A percentile compares a stretch with the other conserved stretches of the same genome.
Evolutionary conservation across 2,888 invertebrate genomes (phyloP).

Genomic region (Mythimna vitellina): DNA sequence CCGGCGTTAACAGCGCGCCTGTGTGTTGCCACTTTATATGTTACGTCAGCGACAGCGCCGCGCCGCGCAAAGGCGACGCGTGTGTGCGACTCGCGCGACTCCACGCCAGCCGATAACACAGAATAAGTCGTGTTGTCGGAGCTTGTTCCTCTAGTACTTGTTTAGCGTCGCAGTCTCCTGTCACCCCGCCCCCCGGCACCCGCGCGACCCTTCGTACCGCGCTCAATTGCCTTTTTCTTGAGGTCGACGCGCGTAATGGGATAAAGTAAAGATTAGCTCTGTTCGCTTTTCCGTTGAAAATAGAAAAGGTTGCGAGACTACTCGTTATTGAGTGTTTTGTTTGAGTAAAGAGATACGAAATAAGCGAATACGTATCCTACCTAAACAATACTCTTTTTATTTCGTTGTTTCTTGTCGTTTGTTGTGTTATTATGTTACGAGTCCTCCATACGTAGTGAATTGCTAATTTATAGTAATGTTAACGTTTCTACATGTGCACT

Average conservation of each 20-base stretch:
- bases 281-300: slow-evolving; percentile 82
- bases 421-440: slow-evolving; percentile 23
- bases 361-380: slow-evolving; percentile 21
- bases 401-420: slow-evolving; percentile 16
- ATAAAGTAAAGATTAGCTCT: slow-evolving; percentile 88
- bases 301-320: slow-evolving; percentile 77
- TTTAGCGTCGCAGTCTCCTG: slow-evolving; percentile 73
- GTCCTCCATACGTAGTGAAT: slow-evolving; percentile 23
- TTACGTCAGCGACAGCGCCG: slow-evolving; percentile 76
- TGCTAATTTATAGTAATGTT: slow-evolving; percentile 45
- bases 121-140: slow-evolving; percentile 78
- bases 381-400: slow-evolving; percentile 23
- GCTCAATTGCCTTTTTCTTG: slow-evolving; percentile 88
- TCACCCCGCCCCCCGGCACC: slow-evolving; percentile 52
- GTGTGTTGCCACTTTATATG: slow-evolving; percentile 90
- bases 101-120: slow-evolving; percentile 73
- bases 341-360: slow-evolving; percentile 50
- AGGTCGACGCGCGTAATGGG: slow-evolving; percentile 86
- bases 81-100: slow-evolving; percentile 55
- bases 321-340: slow-evolving; percentile 70
- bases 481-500: slow-evolving; percentile 25
- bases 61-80: slow-evolving; percentile 46
- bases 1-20: slow-evolving; percentile 90
- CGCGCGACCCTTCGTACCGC: slow-evolving; percentile 74
- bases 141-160: slow-evolving; percentile 81